Evolutionary conservation across 1,140 invertebrate genomes (phyloP).

Genomic region (Drosophila lacertosa): DNA sequence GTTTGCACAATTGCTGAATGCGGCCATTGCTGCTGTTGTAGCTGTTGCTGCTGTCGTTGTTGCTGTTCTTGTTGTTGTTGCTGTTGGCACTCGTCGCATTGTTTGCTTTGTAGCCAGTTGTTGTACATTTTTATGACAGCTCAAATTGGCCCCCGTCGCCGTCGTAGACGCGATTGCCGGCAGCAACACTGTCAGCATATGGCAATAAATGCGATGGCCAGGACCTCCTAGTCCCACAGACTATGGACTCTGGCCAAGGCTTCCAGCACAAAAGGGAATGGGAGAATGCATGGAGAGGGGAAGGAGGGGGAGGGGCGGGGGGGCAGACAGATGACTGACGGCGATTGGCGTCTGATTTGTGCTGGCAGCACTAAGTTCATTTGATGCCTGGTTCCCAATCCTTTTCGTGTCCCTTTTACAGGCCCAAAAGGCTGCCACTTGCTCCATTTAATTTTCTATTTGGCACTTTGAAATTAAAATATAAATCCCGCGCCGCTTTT

Average conservation of each 20-base stretch:
- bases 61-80: constrained; percentile 46
- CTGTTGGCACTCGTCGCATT: constrained; percentile 80
- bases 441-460: constrained; percentile 76
- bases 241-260: constrained; percentile 24
- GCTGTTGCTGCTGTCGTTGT: constrained; percentile 44
- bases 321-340: constrained; percentile 48
- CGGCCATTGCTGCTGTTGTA: constrained; percentile 65
- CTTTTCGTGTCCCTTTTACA: neutral
- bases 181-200: constrained; percentile 81
- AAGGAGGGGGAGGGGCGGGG: neutral
- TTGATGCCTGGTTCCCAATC: constrained; percentile 48
- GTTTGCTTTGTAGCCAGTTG: constrained; percentile 79
- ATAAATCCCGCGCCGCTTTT: constrained; percentile 77
- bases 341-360: constrained; percentile 71
- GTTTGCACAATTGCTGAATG: constrained; percentile 81
- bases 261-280: neutral
- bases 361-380: constrained; percentile 53
- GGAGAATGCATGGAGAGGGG: too few relatives aligned
- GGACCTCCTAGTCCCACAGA: neutral
- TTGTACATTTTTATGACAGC: constrained; percentile 81
- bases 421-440: constrained; percentile 8
- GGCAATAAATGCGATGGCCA: constrained; percentile 71
- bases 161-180: constrained; percentile 54
- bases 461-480: constrained; percentile 79
- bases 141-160: constrained; percentile 79